These are phyloP conservation scores for Troides helena DNA, from an alignment of 2,888 invertebrate species.

Conservation along the genomic window DNA sequence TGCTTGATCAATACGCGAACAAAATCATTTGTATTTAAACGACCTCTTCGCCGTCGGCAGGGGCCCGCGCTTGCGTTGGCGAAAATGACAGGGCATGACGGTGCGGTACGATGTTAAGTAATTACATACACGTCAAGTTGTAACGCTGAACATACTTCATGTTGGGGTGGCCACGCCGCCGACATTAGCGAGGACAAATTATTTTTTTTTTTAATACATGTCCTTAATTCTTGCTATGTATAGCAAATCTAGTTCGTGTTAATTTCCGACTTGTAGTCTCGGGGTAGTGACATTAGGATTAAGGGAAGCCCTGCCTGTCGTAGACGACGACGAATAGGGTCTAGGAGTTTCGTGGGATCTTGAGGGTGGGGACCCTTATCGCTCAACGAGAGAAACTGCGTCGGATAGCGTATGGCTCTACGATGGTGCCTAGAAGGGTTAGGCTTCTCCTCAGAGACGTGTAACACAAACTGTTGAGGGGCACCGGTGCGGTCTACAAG, in stretches of 20 bases:
- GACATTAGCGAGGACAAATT: constrained; percentile 34
- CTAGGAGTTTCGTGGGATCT: too few relatives aligned
- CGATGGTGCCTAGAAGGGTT: too few relatives aligned
- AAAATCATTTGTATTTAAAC: constrained; percentile 24
- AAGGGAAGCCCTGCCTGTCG: too few relatives aligned
- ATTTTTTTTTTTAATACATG: constrained; percentile 13
- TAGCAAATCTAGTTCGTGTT: not conserved
- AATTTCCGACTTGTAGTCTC: too few relatives aligned
- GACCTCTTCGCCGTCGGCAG: constrained; percentile 16
- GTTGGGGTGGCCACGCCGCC: constrained; percentile 39
- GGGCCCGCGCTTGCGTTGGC: constrained; percentile 41
- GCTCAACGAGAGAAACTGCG: too few relatives aligned
- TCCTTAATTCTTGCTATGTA: not conserved
- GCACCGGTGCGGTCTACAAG: too few relatives aligned
- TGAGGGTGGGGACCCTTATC: too few relatives aligned
- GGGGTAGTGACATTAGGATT: too few relatives aligned
- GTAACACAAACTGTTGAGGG: too few relatives aligned
- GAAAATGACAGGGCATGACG: constrained; percentile 77
- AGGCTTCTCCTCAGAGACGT: too few relatives aligned
- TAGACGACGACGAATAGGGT: too few relatives aligned
- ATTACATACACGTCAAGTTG: constrained; percentile 73
- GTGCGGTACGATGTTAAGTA: constrained; percentile 68
- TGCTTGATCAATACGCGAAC: not conserved
- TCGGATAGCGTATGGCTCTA: too few relatives aligned
- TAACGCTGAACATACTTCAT: constrained; percentile 50